Conservation (phyloP, 1,140 invertebrate genomes). For the Limonius californicus region DNA sequence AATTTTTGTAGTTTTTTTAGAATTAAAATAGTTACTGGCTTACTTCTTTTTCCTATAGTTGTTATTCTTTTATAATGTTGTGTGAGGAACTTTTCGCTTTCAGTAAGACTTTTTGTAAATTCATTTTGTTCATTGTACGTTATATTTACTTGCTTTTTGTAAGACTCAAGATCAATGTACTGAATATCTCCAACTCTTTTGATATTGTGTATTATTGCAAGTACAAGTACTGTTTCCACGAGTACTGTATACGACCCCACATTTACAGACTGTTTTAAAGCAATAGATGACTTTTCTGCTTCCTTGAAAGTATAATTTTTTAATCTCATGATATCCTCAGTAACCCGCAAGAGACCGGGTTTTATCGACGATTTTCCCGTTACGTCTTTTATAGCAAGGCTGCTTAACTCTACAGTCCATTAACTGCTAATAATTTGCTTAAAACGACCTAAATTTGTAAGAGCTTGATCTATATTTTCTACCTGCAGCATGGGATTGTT, state of each 20-base stretch:
- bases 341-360: slow-evolving; percentile 24
- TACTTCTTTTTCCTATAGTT: slow-evolving; percentile 7
- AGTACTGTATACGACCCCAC: neutral
- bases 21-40: neutral
- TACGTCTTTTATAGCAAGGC: slow-evolving; percentile 29
- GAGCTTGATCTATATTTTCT: slow-evolving; percentile 19
- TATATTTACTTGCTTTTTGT: neutral
- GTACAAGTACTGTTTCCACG: neutral
- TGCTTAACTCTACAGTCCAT: slow-evolving; percentile 28
- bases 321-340: slow-evolving; percentile 25
- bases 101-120: neutral
- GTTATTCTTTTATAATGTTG: slow-evolving; percentile 11
- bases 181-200: slow-evolving; percentile 11
- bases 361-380: slow-evolving; percentile 27
- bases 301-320: slow-evolving; percentile 24
- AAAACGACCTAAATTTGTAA: slow-evolving; percentile 18
- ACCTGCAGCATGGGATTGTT: slow-evolving; percentile 15
- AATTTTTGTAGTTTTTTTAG: neutral
- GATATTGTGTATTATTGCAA: neutral
- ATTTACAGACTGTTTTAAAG: neutral
- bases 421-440: slow-evolving; percentile 26
- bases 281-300: neutral
- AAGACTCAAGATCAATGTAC: neutral
- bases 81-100: neutral
- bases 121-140: neutral